Conservation (phyloP, 2,113 vertebrate species). For the Origma solitaria region DNA sequence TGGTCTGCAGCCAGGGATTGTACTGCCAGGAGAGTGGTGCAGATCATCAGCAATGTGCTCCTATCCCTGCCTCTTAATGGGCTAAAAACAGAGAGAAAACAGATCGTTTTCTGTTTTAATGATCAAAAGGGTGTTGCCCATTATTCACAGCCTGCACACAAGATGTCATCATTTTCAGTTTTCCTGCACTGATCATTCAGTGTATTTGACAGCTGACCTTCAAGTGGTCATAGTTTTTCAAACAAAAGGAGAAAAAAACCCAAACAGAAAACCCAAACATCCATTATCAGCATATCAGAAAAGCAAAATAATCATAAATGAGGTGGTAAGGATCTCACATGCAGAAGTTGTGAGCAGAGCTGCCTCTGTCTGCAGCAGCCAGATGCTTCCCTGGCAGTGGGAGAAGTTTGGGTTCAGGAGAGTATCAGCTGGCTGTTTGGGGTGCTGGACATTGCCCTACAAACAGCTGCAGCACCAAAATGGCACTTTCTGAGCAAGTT, state of each 20-base stretch:
- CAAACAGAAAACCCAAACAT: not conserved
- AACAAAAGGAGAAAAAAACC: not conserved
- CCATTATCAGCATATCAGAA: not conserved
- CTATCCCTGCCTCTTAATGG: not conserved
- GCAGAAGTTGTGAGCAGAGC: not conserved
- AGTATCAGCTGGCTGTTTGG: not conserved
- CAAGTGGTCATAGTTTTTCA: not conserved
- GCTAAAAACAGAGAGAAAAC: not conserved
- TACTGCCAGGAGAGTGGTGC: not conserved
- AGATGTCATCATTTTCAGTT: not conserved
- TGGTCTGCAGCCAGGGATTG: not conserved
- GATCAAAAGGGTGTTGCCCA: not conserved
- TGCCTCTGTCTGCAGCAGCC: not conserved
- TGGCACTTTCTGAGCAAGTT: not conserved
- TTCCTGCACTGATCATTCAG: not conserved
- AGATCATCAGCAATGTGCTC: not conserved
- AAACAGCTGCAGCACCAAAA: not conserved
- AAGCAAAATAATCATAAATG: not conserved
- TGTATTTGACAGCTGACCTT: not conserved
- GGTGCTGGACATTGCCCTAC: not conserved
- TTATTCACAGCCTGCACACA: not conserved
- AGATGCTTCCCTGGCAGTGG: not conserved
- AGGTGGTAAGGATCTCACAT: not conserved
- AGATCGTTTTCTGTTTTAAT: not conserved
- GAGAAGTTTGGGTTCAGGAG: not conserved